Evolutionary conservation across 2,113 vertebrate species (phyloP), one percentile per base, ranked within the genome.

Genomic region (Sylvilagus bachmani): DNA sequence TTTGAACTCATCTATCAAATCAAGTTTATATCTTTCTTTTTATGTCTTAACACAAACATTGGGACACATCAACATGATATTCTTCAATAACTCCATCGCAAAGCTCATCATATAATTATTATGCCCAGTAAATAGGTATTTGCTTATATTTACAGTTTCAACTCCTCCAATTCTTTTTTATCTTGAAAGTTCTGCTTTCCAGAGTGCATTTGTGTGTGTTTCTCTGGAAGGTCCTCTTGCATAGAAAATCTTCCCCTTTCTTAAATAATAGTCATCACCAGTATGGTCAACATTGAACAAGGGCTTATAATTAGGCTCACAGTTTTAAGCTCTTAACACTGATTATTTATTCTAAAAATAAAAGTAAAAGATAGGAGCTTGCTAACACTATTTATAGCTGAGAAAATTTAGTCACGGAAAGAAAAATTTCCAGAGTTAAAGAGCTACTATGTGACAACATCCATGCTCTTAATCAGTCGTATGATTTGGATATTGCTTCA

Each of bases 271-370:
- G 24, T 88, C 13, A 5, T 74, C 36, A 62, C 67, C 71, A 94
- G 79, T 66, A 38, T 2, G 61, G 21, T 12, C 55, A 66, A 74
- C 17, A 79, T 69, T 83, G 73, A 51, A 70, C n/a, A 49, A 27
- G 33, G 3, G 8, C 5, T 85, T 74, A 58, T 53, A 83, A 44
- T 62, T 55, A 91, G 29, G 31, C 29, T 55, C 7, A 75, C 0
- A 84, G 24, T 44, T 67, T n/a, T 25, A 62, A 91, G 8, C 2
- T 55, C 31, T 69, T 84, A 69, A 61, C 5, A 49, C 6, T 84
- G 53, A 75, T n/a, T 3, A 67, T 91, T 95, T 93, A 38, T 92
- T n/a, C 17, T 80, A 53, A 80, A 92, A 69, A 49, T 2, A 84
- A 58, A 29, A 66, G 10, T 17, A 55, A 36, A 94, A 92, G 24